Base-by-base conservation (phyloP, 1,140 invertebrate species). In the Penaeus indicus region DNA sequence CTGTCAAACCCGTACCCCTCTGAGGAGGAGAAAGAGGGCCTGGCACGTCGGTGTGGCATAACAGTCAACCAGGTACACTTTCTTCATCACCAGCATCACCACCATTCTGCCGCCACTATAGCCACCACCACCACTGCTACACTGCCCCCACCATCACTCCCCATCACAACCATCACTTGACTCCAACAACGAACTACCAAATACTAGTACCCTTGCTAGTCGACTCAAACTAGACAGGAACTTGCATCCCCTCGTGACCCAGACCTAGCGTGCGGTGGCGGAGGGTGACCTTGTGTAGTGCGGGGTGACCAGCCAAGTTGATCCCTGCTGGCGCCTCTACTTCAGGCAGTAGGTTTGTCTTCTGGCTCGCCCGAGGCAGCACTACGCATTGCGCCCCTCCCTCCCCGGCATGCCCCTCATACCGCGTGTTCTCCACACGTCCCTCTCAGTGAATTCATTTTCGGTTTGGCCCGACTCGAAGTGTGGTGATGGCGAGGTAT, bases 1-100 rank as follows among this genome's bases (percentile, higher is more conserved):
- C 95, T 99, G 91, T 98, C 97, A 93, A 99, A 99, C 95, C 99
- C 99, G 27, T 99, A 99, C 94, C 99, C 99, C 84, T 99, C 97
- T 92, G 99, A 99, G 95, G 99, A 99, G 94, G 98, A 98, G 77
- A 99, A 99, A 94, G 99, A 99, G 94, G 99, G 99, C 93, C 94
- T 99, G 92, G 99, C 99, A n/a, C 95, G 98, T 92, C 99, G 99
- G 93, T 99, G 99, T 94, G 97, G 98, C 92, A 99, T 99, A 93
- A 99, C 99, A 64, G 98, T 99, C 38, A 97, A 97, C 92, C 96
- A 97, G 94, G 96, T 96, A 93, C 93, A 88, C 84, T 32, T 69
- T 80, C 47, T 62, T 25, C 21, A 32, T 47, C 80, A 60, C n/a
- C 81, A 27, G 25, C 86, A 60, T n/a, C 69, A 60, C 60, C 85